Evolutionary conservation across 37 sponge, comb jelly and placozoan species (phyloP), one percentile per base, ranked within the genome.

Genomic region (Beroe ovata): DNA sequence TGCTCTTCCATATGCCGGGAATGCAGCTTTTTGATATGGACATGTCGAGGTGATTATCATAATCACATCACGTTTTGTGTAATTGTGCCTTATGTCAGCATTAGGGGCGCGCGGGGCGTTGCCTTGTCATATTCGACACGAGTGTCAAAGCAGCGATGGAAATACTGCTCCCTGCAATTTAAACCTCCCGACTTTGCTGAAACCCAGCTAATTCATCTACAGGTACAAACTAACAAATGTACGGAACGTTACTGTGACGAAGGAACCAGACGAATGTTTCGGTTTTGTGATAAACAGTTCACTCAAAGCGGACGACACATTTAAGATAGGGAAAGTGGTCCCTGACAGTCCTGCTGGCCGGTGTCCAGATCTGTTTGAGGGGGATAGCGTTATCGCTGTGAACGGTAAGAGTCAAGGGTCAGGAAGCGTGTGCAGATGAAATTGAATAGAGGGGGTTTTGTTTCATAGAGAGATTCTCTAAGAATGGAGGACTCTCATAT

Each of bases 361-460:
- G 59, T 92, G 94, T 60, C 71, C 91, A 0, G 90, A 91, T 72
- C 90, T 97, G 34, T 89, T 91, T 30, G 66, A 90, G 23, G 94
- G 94, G 19, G 98, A 97, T 89, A 89, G 91, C 39, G 91, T 97
- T 22, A 62, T 97, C 62, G 90, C 93, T 20, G 96, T 97, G 33
- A 95, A 97, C 90, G 92, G 90, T 29, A 63, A 88, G 39, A 93
- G 94, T 6, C 6, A 11, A 11, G 54, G 54, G 11, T 47, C n/a
- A n/a, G n/a, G n/a, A n/a, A n/a, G n/a, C n/a, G n/a, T n/a, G n/a
- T n/a, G n/a, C n/a, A n/a, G n/a, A n/a, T n/a, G n/a, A n/a, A n/a
- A n/a, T n/a, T n/a, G n/a, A n/a, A n/a, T n/a, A n/a, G n/a, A n/a
- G n/a, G n/a, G n/a, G n/a, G n/a, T n/a, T n/a, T n/a, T n/a, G n/a